These are phyloP conservation scores for Panorpa germanica DNA, from an alignment of 2,888 invertebrate species.

Conservation along the genomic window DNA sequence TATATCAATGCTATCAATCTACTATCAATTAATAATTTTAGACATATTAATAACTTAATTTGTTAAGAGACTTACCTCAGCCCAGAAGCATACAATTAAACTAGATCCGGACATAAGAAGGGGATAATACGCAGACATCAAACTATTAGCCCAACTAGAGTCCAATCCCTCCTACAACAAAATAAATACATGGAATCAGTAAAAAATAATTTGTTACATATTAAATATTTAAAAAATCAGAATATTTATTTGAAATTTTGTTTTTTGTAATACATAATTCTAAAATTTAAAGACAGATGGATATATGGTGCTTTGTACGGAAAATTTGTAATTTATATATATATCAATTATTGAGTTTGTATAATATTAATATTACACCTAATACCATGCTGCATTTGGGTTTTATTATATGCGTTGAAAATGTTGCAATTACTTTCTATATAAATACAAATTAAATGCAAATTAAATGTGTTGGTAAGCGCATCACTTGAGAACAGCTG, in stretches of 20 bases:
- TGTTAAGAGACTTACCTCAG: constrained; percentile 47
- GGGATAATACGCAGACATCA: constrained; percentile 80
- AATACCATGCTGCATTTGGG: constrained; percentile 3
- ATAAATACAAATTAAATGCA: too few species aligned
- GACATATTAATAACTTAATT: constrained; percentile 6
- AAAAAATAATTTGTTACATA: constrained; percentile 4
- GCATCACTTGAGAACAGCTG: too few species aligned
- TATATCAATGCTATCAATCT: too few species aligned
- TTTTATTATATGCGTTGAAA: too few species aligned
- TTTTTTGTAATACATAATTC: constrained; percentile 3
- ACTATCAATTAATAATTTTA: too few species aligned
- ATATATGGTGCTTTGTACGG: too few species aligned
- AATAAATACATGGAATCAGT: constrained; percentile 15
- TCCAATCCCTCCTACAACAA: constrained; percentile 47
- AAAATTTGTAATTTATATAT: constrained; percentile 9
- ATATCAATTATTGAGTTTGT: constrained; percentile 6
- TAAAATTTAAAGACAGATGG: constrained; percentile 1
- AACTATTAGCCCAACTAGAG: constrained; percentile 70
- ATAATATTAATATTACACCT: constrained; percentile 1
- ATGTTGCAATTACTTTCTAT: too few species aligned
- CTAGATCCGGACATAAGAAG: constrained; percentile 76
- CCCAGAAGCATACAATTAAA: constrained; percentile 85
- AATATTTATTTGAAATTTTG: constrained; percentile 2
- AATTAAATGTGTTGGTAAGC: too few species aligned
- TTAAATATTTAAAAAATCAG: constrained; percentile 4